These are phyloP conservation scores for Acropternis orthonyx DNA, from an alignment of 2,797 vertebrate genomes.

Conservation along the genomic window DNA sequence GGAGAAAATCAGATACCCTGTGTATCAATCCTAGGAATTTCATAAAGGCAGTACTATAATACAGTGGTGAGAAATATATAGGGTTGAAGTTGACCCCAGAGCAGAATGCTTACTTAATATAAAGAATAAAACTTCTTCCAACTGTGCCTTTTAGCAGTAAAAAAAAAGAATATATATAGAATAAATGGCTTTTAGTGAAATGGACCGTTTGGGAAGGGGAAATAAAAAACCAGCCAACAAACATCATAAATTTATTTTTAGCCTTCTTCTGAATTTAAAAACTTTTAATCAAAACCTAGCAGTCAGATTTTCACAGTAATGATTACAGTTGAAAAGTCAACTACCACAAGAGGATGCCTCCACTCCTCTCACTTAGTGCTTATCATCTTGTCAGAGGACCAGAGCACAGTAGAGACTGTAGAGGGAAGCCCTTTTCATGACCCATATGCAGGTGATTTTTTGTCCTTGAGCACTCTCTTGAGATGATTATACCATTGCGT, in stretches of 20 bases:
- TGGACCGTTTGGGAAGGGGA: not conserved
- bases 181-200: not conserved
- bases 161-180: not conserved
- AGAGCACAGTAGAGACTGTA: not conserved
- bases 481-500: not conserved
- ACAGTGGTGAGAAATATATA: not conserved
- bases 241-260: not conserved
- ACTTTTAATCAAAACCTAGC: not conserved
- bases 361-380: not conserved
- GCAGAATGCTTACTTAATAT: not conserved
- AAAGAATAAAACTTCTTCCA: not conserved
- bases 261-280: not conserved
- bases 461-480: not conserved
- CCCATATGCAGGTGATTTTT: not conserved
- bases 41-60: not conserved
- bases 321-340: not conserved
- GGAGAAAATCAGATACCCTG: not conserved
- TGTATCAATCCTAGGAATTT: not conserved
- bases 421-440: not conserved
- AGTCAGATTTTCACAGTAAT: not conserved
- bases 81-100: not conserved
- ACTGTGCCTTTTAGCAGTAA: not conserved
- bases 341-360: not conserved
- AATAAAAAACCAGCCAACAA: not conserved
- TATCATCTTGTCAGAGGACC: not conserved